phyloP scores from a whole-genome alignment of 2,113 vertebrate genomes.

The Isichthys henryi region DNA sequence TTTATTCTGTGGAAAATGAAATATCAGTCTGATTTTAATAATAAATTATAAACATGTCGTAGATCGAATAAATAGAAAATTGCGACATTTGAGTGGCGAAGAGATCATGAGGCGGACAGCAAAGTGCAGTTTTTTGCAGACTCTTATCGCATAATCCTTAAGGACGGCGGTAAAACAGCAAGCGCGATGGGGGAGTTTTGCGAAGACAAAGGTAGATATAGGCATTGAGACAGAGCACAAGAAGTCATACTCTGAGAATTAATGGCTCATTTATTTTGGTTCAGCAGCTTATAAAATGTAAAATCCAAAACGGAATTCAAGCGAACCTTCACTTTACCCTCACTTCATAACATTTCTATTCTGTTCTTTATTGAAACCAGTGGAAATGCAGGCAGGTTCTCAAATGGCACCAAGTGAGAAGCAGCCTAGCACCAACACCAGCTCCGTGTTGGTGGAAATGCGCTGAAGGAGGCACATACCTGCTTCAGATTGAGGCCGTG shows the following conservation, averaged over 20 bases:
- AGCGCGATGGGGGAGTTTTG: no score
- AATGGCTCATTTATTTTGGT: background rate
- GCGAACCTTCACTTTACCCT: background rate
- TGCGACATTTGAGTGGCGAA: no score
- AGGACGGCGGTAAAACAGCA: no score
- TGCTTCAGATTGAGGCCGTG: conserved; percentile 94
- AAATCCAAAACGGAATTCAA: background rate
- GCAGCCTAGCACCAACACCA: background rate
- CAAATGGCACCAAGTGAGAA: background rate
- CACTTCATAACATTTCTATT: background rate
- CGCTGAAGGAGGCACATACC: conserved; percentile 51
- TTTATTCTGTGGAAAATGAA: background rate
- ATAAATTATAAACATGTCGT: no score
- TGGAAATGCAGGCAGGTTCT: background rate
- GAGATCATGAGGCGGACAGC: no score
- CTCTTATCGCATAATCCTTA: no score
- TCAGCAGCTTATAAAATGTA: background rate
- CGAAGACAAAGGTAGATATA: background rate
- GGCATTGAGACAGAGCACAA: background rate
- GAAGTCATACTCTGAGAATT: no score
- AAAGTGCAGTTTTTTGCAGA: no score
- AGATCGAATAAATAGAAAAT: no score
- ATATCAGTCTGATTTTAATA: background rate
- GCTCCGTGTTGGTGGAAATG: background rate
- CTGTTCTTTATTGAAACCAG: background rate